phyloP scores from a whole-genome alignment of 2,113 vertebrate species.

The Hemiscyllium ocellatum region DNA sequence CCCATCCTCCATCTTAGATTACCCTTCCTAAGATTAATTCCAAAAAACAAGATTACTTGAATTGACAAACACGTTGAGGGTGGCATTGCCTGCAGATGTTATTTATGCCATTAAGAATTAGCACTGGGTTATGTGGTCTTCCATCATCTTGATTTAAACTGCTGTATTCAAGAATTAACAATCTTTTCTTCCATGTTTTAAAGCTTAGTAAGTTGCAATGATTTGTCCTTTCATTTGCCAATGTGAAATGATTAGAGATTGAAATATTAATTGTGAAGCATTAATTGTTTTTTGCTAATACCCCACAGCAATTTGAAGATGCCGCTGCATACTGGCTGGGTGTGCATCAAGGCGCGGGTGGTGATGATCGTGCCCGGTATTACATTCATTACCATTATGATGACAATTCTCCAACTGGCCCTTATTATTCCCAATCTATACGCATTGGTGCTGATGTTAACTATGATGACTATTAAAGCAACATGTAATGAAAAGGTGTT shows the following conservation, averaged over 20 bases:
- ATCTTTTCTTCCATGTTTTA: not conserved
- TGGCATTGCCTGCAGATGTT: no score
- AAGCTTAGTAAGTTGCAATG: not conserved
- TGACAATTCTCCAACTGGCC: constrained; percentile 73
- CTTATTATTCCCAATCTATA: constrained; percentile 57
- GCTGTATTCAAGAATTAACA: not conserved
- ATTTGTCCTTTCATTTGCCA: not conserved
- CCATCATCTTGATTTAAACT: not conserved
- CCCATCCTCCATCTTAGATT: no score
- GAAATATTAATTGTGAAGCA: not conserved
- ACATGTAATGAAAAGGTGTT: not conserved
- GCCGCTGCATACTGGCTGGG: constrained; percentile 83
- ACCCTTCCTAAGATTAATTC: no score
- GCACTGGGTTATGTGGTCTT: not conserved
- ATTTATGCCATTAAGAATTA: not conserved
- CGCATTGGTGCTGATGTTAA: constrained; percentile 80
- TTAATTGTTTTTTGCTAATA: not conserved
- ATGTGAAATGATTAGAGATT: not conserved
- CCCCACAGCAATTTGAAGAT: constrained; percentile 78
- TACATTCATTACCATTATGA: constrained; percentile 82
- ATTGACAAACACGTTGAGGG: no score
- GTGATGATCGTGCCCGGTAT: constrained; percentile 64
- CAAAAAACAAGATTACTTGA: no score
- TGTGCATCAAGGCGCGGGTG: constrained; percentile 58
- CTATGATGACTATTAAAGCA: constrained; percentile 78